phyloP scores from a whole-genome alignment of 2,113 vertebrate genomes.

The Odocoileus hemionus region DNA sequence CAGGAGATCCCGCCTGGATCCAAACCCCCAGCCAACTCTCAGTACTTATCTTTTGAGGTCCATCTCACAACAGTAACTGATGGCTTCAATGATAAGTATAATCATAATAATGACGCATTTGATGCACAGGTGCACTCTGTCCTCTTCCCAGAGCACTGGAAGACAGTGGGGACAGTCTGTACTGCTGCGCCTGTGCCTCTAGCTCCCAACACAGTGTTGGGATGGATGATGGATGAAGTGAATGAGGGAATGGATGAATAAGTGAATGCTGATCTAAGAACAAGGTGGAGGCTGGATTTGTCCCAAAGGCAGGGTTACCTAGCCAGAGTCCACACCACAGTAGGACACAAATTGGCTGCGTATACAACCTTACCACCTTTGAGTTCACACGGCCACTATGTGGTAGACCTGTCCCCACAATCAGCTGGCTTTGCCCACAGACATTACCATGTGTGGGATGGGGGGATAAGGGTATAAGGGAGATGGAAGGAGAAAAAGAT shows the following conservation, averaged over 20 bases:
- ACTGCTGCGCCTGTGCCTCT: not conserved
- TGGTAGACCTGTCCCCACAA: not conserved
- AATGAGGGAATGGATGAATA: not conserved
- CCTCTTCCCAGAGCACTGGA: not conserved
- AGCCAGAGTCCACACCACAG: not conserved
- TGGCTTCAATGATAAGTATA: not conserved
- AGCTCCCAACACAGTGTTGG: not conserved
- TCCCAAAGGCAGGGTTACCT: not conserved
- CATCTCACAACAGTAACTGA: not conserved
- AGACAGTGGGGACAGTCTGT: not conserved
- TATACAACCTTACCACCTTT: not conserved
- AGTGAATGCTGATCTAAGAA: not conserved
- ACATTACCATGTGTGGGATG: accelerated
- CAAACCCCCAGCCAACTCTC: too few species aligned
- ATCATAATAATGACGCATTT: accelerated
- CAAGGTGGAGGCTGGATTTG: not conserved
- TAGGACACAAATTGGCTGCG: not conserved
- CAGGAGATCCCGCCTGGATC: not conserved
- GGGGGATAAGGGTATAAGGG: not conserved
- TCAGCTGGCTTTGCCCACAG: not conserved
- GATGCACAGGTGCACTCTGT: not conserved
- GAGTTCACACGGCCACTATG: accelerated
- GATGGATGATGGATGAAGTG: not conserved
- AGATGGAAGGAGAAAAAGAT: not conserved
- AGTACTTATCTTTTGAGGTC: not conserved